Conservation (phyloP, 2,888 invertebrate species). For the Hyposoter dolosus region DNA sequence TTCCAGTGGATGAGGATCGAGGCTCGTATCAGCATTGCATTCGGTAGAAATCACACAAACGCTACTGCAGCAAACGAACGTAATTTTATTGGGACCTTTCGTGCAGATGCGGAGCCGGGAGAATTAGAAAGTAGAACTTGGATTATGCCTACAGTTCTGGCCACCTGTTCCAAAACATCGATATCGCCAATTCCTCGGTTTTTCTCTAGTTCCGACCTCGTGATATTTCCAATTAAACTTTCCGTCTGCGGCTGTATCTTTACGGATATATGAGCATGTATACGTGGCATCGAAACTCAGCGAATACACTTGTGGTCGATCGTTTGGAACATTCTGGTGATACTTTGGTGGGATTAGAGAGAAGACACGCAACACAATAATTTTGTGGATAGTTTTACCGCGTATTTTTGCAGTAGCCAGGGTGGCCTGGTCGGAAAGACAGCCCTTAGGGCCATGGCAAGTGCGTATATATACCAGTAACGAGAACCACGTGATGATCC, state of each 20-base stretch:
- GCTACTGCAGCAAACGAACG: background rate
- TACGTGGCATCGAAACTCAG: slow-evolving; percentile 9
- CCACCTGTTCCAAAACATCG: slow-evolving; percentile 70
- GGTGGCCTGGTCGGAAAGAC: slow-evolving; percentile 70
- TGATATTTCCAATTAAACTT: slow-evolving; percentile 82
- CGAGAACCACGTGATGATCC: slow-evolving; percentile 55
- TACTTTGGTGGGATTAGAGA: slow-evolving; percentile 79
- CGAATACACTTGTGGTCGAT: slow-evolving; percentile 37
- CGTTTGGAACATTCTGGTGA: slow-evolving; percentile 56
- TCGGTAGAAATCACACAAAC: slow-evolving; percentile 11
- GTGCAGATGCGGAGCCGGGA: background rate
- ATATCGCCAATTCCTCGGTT: slow-evolving; percentile 64
- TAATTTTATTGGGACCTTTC: background rate
- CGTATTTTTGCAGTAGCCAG: slow-evolving; percentile 35
- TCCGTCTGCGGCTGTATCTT: slow-evolving; percentile 51
- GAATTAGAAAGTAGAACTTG: slow-evolving; percentile 5
- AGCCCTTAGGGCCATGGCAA: slow-evolving; percentile 64
- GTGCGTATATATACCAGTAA: slow-evolving; percentile 59
- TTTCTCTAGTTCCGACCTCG: slow-evolving; percentile 51
- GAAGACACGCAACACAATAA: slow-evolving; percentile 65
- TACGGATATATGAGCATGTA: slow-evolving; percentile 3
- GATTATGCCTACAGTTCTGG: slow-evolving; percentile 54
- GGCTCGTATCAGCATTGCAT: too few relatives aligned
- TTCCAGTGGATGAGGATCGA: background rate
- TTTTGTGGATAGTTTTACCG: slow-evolving; percentile 53